Evolutionary conservation across 1,140 invertebrate genomes (phyloP), one percentile per base, ranked within the genome.

Genomic region (Drosophila grimshawi): DNA sequence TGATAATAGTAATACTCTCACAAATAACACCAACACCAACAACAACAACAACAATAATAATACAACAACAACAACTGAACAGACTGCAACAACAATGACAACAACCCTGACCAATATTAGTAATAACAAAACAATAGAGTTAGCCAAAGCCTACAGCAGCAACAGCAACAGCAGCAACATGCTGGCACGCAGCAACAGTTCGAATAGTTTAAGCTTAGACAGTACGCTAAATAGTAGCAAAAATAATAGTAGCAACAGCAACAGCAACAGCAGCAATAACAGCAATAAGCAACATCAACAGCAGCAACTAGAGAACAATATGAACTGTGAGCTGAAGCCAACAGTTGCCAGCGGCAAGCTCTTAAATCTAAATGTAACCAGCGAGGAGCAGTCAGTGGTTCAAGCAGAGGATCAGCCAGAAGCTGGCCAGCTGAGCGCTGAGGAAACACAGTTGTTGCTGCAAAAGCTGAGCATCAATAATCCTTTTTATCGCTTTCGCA

Each of bases 401-500:
- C 37, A 4, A 30, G 37, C 2, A 35, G 49, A 10, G 32, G 39
- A 7, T 39, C 49, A 19, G 32, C 19, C 33, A 35, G 32, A 27
- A 46, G 11, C 39, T 11, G 56, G 51, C 30, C 73, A 68, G 1
- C 29, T 77, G 6, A 79, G 62, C 2, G 71, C 61, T 3, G 86
- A 89, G 55, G 86, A 90, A 5, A 81, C 86, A 6, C 75, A 85
- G 63, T 56, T 86, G 49, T 45, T 92, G 55, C 69, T 92, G 30
- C 90, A 92, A 33, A 86, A 82, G 66, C 68, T 92, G 32, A 91
- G 81, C 53, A 92, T 92, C 27, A 92, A 92, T 49, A 92, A 92
- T 89, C 91, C 90, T 10, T 92, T 92, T 65, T 92, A 92, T 82
- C 78, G 85, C 48, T 92, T 91, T 65, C 90, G 82, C 71, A 92